Conservation (phyloP, 2,888 invertebrate genomes). For the Drosophila maculinotata region DNA sequence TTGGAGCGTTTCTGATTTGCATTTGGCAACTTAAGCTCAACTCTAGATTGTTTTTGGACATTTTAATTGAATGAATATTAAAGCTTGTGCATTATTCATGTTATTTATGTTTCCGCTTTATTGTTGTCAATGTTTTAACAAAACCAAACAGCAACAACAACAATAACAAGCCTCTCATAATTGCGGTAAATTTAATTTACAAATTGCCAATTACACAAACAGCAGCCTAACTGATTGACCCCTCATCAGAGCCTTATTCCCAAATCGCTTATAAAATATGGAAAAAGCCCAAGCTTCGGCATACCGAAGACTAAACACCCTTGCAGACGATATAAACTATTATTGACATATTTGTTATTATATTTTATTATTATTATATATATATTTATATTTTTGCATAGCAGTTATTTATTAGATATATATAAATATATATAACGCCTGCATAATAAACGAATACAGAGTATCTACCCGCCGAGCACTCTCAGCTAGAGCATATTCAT, state of each 20-base stretch:
- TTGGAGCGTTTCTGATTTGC: constrained; percentile 4
- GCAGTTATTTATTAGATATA: no score
- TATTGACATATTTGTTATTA: not conserved
- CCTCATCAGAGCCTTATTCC: not conserved
- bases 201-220: constrained; percentile 54
- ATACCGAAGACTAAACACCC: no score
- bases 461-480: no score
- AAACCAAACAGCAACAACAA: constrained; percentile 6
- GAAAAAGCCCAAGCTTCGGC: no score
- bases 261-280: constrained; percentile 4
- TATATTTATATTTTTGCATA: no score
- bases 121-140: constrained; percentile 5
- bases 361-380: no score
- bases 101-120: constrained; percentile 19
- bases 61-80: constrained; percentile 58
- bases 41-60: constrained; percentile 10
- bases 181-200: constrained; percentile 58
- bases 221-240: constrained; percentile 13
- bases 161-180: constrained; percentile 21
- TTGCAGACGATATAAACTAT: not conserved
- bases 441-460: no score
- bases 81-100: constrained; percentile 56
- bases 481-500: no score
- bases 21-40: constrained; percentile 14
- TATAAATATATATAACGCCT: no score